Evolutionary conservation across 2,797 vertebrate genomes (phyloP).

Genomic region (Rhinoraja longicauda): DNA sequence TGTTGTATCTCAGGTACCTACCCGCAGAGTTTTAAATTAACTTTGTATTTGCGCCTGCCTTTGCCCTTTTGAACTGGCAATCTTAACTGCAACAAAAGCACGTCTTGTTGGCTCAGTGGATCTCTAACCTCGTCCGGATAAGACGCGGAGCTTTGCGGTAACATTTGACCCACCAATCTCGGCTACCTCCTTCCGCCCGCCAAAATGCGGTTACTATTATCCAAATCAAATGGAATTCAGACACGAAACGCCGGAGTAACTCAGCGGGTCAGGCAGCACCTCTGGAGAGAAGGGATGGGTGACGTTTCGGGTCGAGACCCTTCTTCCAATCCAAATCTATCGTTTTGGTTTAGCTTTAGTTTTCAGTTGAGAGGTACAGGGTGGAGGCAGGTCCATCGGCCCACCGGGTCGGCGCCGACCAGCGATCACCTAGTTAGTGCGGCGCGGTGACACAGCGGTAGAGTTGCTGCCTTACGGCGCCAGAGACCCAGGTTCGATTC

Average conservation of each 20-base stretch:
- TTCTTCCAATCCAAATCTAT: neutral
- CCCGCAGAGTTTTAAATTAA: constrained; percentile 32
- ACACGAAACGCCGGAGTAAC: too few species aligned
- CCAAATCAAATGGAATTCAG: neutral
- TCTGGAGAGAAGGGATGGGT: too few species aligned
- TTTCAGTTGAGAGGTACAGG: too few species aligned
- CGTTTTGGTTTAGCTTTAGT: too few species aligned
- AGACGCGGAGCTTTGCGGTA: neutral
- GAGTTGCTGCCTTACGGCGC: too few species aligned
- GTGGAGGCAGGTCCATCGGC: too few species aligned
- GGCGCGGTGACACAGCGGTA: too few species aligned
- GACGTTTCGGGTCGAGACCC: too few species aligned
- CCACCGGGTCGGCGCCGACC: too few species aligned
- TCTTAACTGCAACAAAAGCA: constrained; percentile 13
- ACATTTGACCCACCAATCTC: neutral
- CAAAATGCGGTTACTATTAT: neutral
- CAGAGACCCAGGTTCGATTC: too few species aligned
- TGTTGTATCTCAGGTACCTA: neutral
- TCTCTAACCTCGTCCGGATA: neutral
- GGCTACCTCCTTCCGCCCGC: neutral
- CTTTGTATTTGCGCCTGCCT: neutral
- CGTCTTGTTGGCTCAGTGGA: constrained; percentile 13
- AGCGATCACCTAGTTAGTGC: too few species aligned
- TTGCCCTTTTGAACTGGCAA: constrained; percentile 30
- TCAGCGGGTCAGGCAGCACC: too few species aligned